phyloP scores from a whole-genome alignment of 2,797 vertebrate species.

The Ptychobarbus kaznakovi region DNA sequence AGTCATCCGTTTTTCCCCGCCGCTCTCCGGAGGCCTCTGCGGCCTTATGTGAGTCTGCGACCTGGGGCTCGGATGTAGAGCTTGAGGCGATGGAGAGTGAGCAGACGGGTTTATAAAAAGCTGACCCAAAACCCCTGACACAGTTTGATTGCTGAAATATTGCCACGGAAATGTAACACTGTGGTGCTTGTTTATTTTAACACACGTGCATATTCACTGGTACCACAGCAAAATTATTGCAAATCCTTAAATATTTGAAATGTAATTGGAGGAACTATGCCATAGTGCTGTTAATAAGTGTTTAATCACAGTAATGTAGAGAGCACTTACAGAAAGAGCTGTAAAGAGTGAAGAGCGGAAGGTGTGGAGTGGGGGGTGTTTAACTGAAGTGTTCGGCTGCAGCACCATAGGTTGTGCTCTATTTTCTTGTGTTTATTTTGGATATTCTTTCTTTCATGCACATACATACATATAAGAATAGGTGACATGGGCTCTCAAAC shows the following conservation, averaged over 20 bases:
- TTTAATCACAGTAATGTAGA: constrained; percentile 25
- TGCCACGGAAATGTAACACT: neutral
- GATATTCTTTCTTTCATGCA: neutral
- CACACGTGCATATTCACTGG: neutral
- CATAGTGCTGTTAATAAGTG: neutral
- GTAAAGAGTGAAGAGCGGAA: constrained; percentile 18
- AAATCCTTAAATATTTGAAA: neutral
- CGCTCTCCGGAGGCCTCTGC: too few species aligned
- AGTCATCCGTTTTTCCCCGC: too few species aligned
- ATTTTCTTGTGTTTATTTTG: constrained; percentile 10
- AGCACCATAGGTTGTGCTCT: constrained; percentile 1
- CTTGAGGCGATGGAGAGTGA: too few species aligned
- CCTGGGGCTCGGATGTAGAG: too few species aligned
- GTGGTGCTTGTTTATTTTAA: neutral
- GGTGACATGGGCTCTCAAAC: neutral
- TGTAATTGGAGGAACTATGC: neutral
- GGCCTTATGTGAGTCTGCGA: too few species aligned
- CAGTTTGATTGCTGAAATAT: neutral
- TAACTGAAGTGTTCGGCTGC: constrained; percentile 9
- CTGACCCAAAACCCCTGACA: neutral
- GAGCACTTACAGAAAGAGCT: constrained; percentile 3
- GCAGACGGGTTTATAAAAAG: neutral
- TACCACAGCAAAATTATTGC: neutral
- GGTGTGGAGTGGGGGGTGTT: constrained; percentile 13
- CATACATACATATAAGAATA: constrained; percentile 3